Percentiles rank a stretch among this genome's conserved stretches.
Conservation (phyloP, 2,113 vertebrate genomes). For the Myotis brandtii region DNA sequence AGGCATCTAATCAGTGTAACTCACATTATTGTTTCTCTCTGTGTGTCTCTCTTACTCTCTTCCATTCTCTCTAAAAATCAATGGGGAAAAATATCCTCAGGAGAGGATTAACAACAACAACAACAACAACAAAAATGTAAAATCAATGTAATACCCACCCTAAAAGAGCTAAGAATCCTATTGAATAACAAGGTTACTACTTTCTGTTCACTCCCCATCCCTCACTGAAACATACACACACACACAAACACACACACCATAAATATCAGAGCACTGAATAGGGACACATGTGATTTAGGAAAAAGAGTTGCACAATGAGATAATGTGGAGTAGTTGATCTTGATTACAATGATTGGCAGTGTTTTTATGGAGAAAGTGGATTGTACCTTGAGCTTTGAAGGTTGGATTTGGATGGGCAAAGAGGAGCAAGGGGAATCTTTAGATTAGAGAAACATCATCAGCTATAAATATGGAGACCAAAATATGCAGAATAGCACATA, state of each 20-base stretch:
- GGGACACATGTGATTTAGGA: neutral
- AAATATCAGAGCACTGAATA: neutral
- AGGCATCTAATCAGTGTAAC: no score
- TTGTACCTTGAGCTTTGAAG: neutral
- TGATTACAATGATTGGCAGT: neutral
- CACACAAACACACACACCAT: neutral
- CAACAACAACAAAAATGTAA: no score
- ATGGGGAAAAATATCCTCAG: no score
- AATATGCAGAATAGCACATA: neutral
- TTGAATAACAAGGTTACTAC: neutral
- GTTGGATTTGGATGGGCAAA: neutral
- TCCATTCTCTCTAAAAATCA: no score
- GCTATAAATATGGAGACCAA: neutral
- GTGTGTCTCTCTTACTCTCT: no score
- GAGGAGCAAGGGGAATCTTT: neutral
- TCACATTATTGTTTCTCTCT: no score
- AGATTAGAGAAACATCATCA: neutral
- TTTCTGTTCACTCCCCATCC: neutral
- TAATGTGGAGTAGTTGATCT: neutral
- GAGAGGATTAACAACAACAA: no score
- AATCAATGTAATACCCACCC: neutral
- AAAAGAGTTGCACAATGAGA: neutral
- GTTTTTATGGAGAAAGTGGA: neutral
- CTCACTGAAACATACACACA: neutral
- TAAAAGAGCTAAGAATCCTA: neutral